Conservation (phyloP, 2,113 vertebrate genomes). For the Perca flavescens region DNA sequence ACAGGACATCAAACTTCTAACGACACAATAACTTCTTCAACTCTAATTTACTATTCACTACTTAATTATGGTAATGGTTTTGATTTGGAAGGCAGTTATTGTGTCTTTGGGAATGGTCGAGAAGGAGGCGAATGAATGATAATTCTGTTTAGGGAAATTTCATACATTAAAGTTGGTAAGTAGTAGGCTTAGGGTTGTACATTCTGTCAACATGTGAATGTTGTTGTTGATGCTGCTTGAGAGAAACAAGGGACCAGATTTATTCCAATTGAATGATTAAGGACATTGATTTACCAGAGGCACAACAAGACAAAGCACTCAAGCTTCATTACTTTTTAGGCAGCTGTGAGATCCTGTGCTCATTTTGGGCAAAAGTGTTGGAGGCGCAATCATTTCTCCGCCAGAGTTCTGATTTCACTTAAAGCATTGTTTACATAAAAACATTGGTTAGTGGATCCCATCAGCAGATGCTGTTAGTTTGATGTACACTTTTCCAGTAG, state of each 20-base stretch:
- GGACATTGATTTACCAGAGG: conserved; percentile 58
- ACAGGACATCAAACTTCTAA: conserved; percentile 3
- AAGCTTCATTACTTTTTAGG: conserved; percentile 76
- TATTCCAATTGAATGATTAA: conserved; percentile 70
- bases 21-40: conserved; percentile 19
- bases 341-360: conserved; percentile 48
- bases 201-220: conserved; percentile 52
- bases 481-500: neutral
- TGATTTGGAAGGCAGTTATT: conserved; percentile 42
- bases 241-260: conserved; percentile 62
- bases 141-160: conserved; percentile 28
- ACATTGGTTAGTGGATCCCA: neutral
- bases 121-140: conserved; percentile 28
- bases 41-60: conserved; percentile 35
- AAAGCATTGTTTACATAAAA: neutral
- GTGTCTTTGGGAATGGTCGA: conserved; percentile 7
- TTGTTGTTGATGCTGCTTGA: conserved; percentile 51
- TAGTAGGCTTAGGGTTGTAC: conserved; percentile 22
- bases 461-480: neutral
- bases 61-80: conserved; percentile 62
- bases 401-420: conserved; percentile 29
- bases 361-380: conserved; percentile 9
- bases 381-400: conserved; percentile 20
- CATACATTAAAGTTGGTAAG: conserved; percentile 14
- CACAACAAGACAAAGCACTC: conserved; percentile 79